Percentiles rank a stretch among this genome's conserved stretches.
These are phyloP conservation scores for Archocentrus centrarchus DNA, from an alignment of 2,113 vertebrate genomes.

Conservation along the genomic window DNA sequence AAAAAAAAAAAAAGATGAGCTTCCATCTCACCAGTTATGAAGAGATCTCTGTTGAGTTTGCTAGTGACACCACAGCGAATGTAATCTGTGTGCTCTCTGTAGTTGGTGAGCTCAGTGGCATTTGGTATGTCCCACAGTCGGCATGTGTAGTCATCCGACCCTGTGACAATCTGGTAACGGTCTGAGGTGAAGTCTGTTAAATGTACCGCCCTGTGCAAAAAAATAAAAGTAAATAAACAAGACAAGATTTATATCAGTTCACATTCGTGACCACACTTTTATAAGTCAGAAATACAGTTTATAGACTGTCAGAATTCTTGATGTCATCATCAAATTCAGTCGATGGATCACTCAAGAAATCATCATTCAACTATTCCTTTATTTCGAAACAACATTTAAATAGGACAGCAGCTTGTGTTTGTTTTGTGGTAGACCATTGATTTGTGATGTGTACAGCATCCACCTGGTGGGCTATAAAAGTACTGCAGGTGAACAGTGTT, in stretches of 20 bases:
- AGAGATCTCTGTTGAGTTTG: conserved; percentile 91
- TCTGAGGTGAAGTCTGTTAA: conserved; percentile 90
- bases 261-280: not conserved
- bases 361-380: conserved; percentile 49
- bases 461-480: not conserved
- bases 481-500: not conserved
- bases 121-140: conserved; percentile 94
- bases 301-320: conserved; percentile 57
- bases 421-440: not conserved
- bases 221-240: not conserved
- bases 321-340: conserved; percentile 67
- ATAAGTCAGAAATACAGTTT: not conserved
- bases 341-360: conserved; percentile 76
- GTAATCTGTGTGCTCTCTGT: conserved; percentile 92
- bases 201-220: conserved; percentile 87
- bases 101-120: conserved; percentile 82
- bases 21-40: conserved; percentile 88
- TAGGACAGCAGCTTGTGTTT: not conserved
- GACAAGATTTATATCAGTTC: not conserved
- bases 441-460: not conserved
- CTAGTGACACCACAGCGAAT: conserved; percentile 90
- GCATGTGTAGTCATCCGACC: conserved; percentile 92
- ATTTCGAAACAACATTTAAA: not conserved
- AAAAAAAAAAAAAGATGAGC: not conserved
- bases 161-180: conserved; percentile 90